Conservation (phyloP, 2,888 invertebrate species). For the Dioctria rufipes region DNA sequence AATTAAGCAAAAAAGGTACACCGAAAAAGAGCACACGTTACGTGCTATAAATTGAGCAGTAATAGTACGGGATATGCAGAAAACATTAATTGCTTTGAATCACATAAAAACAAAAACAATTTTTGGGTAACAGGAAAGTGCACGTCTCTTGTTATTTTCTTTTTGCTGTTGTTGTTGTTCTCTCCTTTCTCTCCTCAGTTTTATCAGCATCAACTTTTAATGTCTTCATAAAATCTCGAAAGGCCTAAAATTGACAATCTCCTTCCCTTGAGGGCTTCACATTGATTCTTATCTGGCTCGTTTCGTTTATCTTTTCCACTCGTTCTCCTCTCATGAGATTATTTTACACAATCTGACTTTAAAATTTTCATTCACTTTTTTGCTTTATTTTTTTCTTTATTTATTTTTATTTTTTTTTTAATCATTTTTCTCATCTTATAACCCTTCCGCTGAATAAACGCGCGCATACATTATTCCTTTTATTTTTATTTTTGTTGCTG, state of each 20-base stretch:
- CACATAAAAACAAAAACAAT: slow-evolving; percentile 5
- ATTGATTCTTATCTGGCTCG: slow-evolving; percentile 34
- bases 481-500: too few relatives aligned
- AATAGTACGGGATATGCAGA: slow-evolving; percentile 10
- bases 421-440: too few relatives aligned
- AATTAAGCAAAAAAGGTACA: slow-evolving; percentile 4
- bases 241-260: slow-evolving; percentile 46
- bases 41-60: not conserved
- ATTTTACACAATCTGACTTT: too few relatives aligned
- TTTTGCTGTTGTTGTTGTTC: not conserved
- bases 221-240: slow-evolving; percentile 47
- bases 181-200: not conserved
- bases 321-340: too few relatives aligned
- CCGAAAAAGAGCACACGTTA: not conserved
- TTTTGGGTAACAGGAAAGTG: slow-evolving; percentile 21
- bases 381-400: too few relatives aligned
- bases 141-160: not conserved
- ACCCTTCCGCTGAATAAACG: too few relatives aligned
- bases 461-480: too few relatives aligned
- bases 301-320: slow-evolving; percentile 24
- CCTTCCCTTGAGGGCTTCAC: not conserved
- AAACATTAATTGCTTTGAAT: slow-evolving; percentile 29
- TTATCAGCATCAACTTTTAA: slow-evolving; percentile 6
- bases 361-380: too few relatives aligned
- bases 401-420: too few relatives aligned